Evolutionary conservation across 2,797 vertebrate genomes (phyloP).

Genomic region (Limosa lapponica): DNA sequence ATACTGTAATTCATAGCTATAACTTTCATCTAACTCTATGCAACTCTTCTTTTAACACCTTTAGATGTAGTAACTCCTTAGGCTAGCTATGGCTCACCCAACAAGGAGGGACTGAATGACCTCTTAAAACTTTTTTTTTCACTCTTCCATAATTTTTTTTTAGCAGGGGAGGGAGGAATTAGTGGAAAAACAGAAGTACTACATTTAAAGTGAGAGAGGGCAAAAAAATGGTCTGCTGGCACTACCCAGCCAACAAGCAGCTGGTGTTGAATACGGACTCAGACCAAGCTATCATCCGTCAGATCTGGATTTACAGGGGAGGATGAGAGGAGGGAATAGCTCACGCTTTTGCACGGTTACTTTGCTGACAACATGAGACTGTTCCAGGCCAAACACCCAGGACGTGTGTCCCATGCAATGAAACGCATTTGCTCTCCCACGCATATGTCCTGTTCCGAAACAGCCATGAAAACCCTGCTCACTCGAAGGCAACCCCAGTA

Average conservation of each 20-base stretch:
- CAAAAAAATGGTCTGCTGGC: neutral
- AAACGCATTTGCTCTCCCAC: neutral
- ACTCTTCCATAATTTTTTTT: neutral
- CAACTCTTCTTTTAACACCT: neutral
- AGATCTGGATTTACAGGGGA: neutral
- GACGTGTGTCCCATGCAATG: neutral
- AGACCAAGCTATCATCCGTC: neutral
- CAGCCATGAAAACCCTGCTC: neutral
- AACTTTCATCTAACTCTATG: neutral
- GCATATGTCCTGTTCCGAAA: neutral
- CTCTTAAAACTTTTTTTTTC: neutral
- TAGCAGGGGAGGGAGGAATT: neutral
- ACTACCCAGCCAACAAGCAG: neutral
- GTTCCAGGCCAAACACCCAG: neutral
- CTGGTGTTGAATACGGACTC: neutral
- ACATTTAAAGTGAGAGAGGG: neutral
- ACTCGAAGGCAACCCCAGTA: neutral
- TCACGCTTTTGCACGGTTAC: neutral
- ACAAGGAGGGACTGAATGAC: neutral
- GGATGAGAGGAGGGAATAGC: neutral
- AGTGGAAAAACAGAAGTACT: neutral
- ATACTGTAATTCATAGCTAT: fast-evolving
- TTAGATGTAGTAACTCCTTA: neutral
- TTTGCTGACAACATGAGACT: neutral
- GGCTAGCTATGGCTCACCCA: neutral